Percentiles rank a stretch among this genome's conserved stretches.
Conservation (phyloP, 1,140 invertebrate species). For the Temnothorax curvispinosus region DNA sequence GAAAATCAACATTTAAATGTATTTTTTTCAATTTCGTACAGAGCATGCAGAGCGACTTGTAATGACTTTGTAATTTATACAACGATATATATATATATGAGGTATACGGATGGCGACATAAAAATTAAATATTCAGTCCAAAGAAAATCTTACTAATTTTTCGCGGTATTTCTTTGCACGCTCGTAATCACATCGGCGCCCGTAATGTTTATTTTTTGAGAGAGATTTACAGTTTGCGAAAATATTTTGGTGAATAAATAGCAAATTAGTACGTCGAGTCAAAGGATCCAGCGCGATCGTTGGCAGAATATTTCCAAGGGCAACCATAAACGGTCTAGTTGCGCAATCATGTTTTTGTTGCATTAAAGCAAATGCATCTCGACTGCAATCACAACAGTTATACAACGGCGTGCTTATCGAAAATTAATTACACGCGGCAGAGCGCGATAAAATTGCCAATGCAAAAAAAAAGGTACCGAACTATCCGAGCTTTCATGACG, state of each 20-base stretch:
- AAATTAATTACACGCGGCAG: conserved; percentile 28
- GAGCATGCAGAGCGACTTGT: no score
- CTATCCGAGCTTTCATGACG: neutral
- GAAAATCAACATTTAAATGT: neutral
- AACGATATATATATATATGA: neutral
- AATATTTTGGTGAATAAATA: neutral
- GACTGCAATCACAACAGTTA: neutral
- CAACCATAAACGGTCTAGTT: conserved; percentile 13
- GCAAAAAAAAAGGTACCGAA: neutral
- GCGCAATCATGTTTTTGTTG: neutral
- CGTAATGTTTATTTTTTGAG: neutral
- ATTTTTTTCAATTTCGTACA: neutral
- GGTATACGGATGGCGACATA: neutral
- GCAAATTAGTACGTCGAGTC: neutral
- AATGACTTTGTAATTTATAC: neutral
- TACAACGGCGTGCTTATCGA: conserved; percentile 1
- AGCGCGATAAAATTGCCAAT: neutral
- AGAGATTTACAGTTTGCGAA: neutral
- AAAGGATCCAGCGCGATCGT: neutral
- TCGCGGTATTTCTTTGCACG: neutral
- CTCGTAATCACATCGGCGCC: neutral
- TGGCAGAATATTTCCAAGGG: neutral
- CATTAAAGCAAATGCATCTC: neutral
- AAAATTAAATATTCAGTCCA: neutral
- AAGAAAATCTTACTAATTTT: neutral